Conservation (phyloP, 2,888 invertebrate genomes). For the Vanessa cardui region DNA sequence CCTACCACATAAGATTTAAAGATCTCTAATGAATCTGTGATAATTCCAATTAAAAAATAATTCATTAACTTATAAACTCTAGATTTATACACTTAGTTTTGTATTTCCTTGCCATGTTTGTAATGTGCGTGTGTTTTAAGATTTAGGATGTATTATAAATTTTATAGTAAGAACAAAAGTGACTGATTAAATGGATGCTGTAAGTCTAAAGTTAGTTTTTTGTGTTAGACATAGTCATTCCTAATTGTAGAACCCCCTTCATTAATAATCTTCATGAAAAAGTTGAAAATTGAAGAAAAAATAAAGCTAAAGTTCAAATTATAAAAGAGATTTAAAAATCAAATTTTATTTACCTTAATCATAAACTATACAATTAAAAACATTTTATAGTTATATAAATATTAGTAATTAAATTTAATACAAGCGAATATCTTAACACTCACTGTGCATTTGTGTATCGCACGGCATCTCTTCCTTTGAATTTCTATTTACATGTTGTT, state of each 20-base stretch:
- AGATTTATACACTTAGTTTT: constrained; percentile 54
- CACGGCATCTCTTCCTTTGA: constrained; percentile 33
- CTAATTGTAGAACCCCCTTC: background rate
- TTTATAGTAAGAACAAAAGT: constrained; percentile 34
- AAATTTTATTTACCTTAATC: too few relatives aligned
- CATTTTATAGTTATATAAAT: constrained; percentile 2
- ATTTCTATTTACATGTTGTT: constrained; percentile 29
- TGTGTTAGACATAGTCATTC: constrained; percentile 15
- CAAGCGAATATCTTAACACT: constrained; percentile 24
- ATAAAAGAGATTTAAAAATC: too few relatives aligned
- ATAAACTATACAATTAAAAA: constrained; percentile 3
- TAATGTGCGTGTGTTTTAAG: constrained; percentile 51
- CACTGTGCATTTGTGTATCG: constrained; percentile 27
- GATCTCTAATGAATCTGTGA: constrained; percentile 82
- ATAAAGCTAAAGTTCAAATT: too few relatives aligned
- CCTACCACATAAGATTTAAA: constrained; percentile 76
- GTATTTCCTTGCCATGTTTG: constrained; percentile 60
- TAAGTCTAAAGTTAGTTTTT: constrained; percentile 44
- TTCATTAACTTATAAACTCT: constrained; percentile 74
- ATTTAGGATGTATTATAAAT: constrained; percentile 41
- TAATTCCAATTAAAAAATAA: constrained; percentile 76
- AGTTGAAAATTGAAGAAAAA: too few relatives aligned
- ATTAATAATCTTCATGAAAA: too few relatives aligned
- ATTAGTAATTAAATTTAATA: background rate
- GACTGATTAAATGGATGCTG: constrained; percentile 69